Evolutionary conservation across 2,113 vertebrate species (phyloP).

Genomic region (Chroicocephalus ridibundus): DNA sequence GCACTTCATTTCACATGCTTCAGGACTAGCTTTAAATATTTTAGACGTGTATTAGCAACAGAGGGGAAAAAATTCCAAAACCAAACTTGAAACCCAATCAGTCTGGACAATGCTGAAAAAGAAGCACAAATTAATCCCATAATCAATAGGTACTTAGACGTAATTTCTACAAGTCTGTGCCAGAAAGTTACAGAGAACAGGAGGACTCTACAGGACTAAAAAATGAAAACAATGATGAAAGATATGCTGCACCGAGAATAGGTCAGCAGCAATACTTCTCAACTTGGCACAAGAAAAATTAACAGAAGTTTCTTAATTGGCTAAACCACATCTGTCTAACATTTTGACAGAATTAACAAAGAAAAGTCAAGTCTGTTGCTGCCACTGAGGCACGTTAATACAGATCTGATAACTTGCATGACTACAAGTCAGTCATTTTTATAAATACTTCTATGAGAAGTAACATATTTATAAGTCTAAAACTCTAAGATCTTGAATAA

Average conservation of each 20-base stretch:
- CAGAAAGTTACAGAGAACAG: neutral
- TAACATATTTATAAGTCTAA: neutral
- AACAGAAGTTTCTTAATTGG: conserved; percentile 32
- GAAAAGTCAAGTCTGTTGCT: neutral
- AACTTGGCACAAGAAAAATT: conserved; percentile 17
- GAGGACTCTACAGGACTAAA: neutral
- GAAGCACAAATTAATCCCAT: neutral
- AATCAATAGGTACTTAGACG: neutral
- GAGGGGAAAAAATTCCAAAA: neutral
- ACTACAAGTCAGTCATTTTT: neutral
- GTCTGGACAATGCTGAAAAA: neutral
- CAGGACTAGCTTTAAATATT: neutral
- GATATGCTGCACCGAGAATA: neutral
- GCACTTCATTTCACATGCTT: neutral
- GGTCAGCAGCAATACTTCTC: neutral
- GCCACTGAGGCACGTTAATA: neutral
- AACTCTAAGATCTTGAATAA: neutral
- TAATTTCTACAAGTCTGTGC: neutral
- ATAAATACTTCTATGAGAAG: neutral
- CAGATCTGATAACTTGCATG: neutral
- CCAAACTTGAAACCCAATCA: neutral
- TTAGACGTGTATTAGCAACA: neutral
- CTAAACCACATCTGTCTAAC: conserved; percentile 19
- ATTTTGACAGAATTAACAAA: conserved; percentile 17
- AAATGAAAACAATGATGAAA: neutral